phyloP scores from a whole-genome alignment of 2,113 vertebrate genomes.

The Ochotona curzoniae region DNA sequence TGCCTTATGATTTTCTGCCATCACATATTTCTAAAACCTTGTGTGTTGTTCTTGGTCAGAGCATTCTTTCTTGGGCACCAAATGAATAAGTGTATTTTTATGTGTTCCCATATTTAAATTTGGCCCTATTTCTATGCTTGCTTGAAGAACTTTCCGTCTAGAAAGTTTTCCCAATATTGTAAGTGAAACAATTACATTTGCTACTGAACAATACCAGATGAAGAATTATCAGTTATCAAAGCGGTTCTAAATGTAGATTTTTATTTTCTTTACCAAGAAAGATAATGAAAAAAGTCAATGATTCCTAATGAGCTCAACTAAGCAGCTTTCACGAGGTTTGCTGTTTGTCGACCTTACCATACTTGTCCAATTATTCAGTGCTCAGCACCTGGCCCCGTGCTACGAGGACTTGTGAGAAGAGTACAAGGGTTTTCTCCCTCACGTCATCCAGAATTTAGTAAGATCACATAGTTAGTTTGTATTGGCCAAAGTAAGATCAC shows the following conservation, averaged over 20 bases:
- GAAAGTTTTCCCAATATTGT: neutral
- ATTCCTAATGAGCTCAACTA: neutral
- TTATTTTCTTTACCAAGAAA: neutral
- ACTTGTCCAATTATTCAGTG: accelerated
- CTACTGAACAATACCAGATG: neutral
- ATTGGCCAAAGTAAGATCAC: neutral
- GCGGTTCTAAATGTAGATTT: neutral
- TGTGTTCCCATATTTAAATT: neutral
- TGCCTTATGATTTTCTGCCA: neutral
- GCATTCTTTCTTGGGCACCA: neutral
- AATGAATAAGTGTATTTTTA: neutral
- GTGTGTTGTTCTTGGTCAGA: neutral
- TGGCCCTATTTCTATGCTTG: neutral
- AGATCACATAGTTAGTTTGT: neutral
- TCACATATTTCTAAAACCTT: neutral
- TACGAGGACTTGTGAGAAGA: neutral
- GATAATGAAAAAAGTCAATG: neutral
- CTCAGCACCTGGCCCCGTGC: neutral
- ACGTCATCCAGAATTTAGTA: neutral
- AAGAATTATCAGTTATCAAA: neutral
- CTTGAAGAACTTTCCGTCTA: neutral
- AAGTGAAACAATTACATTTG: neutral
- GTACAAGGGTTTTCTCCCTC: neutral
- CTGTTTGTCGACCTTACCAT: neutral
- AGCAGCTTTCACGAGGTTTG: neutral